These are phyloP conservation scores for Megalurothrips usitatus DNA, from an alignment of 2,888 invertebrate genomes.

Conservation along the genomic window DNA sequence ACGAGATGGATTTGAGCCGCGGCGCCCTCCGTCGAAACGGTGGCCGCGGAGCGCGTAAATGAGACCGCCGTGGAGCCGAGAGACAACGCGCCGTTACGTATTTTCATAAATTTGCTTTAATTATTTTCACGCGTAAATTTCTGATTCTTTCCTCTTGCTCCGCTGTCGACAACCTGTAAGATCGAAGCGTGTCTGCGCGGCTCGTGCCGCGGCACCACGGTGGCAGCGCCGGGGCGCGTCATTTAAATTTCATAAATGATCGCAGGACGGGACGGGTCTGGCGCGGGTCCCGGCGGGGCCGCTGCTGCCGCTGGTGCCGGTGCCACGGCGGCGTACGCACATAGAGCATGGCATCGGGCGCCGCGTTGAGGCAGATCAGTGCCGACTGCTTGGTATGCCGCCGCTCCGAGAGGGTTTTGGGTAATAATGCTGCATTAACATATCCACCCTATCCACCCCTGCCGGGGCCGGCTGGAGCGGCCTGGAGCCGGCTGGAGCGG, in stretches of 20 bases:
- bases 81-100: too few species aligned
- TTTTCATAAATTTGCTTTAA: too few species aligned
- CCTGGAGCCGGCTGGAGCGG: conserved; percentile 32
- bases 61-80: too few species aligned
- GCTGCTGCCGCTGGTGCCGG: conserved; percentile 38
- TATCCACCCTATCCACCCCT: conserved; percentile 2
- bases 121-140: too few species aligned
- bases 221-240: conserved; percentile 33
- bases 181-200: too few species aligned
- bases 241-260: conserved; percentile 29
- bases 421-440: conserved; percentile 23
- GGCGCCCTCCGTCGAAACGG: too few species aligned
- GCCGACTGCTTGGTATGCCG: conserved; percentile 28
- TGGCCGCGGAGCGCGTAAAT: conserved; percentile 39
- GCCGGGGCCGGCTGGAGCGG: conserved; percentile 40
- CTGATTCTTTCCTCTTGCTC: too few species aligned
- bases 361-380: conserved; percentile 38
- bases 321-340: conserved; percentile 39
- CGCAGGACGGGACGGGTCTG: conserved; percentile 39
- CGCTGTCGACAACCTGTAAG: too few species aligned
- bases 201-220: conserved; percentile 28
- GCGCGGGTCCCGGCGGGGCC: conserved; percentile 38
- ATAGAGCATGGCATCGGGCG: conserved; percentile 40
- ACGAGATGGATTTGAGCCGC: conserved; percentile 31
- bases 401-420: conserved; percentile 23